These are phyloP conservation scores for Phengaris alcon DNA, from an alignment of 2,888 invertebrate species.

Conservation along the genomic window DNA sequence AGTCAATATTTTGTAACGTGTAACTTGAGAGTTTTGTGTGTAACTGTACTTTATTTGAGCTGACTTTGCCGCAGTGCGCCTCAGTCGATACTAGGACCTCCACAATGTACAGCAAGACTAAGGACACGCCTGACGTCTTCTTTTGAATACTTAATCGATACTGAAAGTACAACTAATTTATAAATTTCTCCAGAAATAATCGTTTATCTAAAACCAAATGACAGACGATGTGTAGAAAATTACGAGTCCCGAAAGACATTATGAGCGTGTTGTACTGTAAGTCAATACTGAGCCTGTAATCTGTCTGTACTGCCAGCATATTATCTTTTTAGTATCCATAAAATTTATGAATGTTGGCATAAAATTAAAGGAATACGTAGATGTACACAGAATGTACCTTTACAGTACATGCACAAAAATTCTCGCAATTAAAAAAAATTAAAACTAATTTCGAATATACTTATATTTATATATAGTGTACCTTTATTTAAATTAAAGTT, in stretches of 20 bases:
- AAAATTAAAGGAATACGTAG: too few species aligned
- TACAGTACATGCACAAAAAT: too few species aligned
- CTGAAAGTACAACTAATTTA: background rate
- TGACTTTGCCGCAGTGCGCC: constrained; percentile 27
- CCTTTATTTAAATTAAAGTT: too few species aligned
- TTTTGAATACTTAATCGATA: background rate
- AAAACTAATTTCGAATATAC: too few species aligned
- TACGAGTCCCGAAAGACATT: background rate
- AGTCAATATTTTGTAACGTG: background rate
- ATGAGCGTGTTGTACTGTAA: background rate
- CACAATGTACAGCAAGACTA: background rate
- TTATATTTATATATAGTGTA: too few species aligned
- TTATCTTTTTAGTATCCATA: too few species aligned
- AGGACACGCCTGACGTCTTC: background rate
- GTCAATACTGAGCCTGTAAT: too few species aligned
- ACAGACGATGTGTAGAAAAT: background rate
- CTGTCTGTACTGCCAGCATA: too few species aligned
- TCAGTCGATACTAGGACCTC: constrained; percentile 22
- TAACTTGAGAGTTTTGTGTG: background rate
- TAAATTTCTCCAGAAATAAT: background rate
- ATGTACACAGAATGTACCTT: too few species aligned
- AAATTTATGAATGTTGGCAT: too few species aligned
- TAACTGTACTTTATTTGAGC: background rate
- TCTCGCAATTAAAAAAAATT: too few species aligned
- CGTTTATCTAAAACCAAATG: background rate